phyloP scores from a whole-genome alignment of 1,140 invertebrate genomes.

The Panagrolaimus sp. region DNA sequence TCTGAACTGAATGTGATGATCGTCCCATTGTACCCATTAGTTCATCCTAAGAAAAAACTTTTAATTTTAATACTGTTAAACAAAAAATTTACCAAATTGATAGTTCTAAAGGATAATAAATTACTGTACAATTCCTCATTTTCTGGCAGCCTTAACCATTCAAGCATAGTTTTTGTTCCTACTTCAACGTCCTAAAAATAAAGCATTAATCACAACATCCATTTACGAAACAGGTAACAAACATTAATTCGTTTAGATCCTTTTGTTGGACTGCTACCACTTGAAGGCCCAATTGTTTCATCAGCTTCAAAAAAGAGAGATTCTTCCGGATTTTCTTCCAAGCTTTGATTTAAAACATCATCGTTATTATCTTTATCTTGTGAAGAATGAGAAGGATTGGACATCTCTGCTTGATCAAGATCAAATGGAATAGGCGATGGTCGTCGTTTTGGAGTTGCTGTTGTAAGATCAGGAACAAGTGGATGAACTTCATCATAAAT shows the following conservation, averaged over 20 bases:
- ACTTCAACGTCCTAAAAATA: background rate
- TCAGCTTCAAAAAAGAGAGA: background rate
- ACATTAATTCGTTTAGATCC: background rate
- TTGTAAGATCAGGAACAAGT: background rate
- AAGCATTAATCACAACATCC: too few species aligned
- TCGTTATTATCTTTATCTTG: background rate
- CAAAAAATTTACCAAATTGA: background rate
- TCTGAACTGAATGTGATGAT: too few species aligned
- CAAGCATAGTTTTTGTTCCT: background rate
- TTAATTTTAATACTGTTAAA: too few species aligned
- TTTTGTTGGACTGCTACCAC: background rate
- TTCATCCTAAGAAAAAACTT: too few species aligned
- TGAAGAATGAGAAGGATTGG: background rate
- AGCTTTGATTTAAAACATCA: too few species aligned
- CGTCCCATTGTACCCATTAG: too few species aligned
- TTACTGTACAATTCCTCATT: background rate
- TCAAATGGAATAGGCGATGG: background rate
- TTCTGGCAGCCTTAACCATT: background rate
- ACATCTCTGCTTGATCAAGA: background rate
- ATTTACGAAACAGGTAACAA: too few species aligned
- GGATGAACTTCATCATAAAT: conserved; percentile 8
- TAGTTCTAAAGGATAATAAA: background rate
- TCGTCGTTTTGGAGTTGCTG: background rate
- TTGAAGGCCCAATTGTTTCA: background rate
- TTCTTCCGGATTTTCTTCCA: background rate